Evolutionary conservation across 2,888 invertebrate genomes (phyloP).

Genomic region (Orthosia gracilis): DNA sequence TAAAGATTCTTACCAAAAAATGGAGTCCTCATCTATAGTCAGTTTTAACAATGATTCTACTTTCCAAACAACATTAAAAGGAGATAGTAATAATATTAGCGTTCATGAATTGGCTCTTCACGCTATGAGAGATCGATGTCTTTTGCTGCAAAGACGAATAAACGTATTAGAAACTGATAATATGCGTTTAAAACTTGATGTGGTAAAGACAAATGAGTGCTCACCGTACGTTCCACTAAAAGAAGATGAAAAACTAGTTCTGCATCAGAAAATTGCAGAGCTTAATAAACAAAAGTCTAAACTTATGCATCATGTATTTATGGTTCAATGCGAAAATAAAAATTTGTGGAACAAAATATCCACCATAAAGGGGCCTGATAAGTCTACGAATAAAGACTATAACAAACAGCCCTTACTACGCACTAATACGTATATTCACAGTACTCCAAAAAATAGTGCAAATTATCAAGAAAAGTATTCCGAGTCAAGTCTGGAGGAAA

Average conservation of each 20-base stretch:
- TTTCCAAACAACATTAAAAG: slow-evolving; percentile 85
- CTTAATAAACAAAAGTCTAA: slow-evolving; percentile 94
- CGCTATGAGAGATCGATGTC: slow-evolving; percentile 96
- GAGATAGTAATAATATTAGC: slow-evolving; percentile 87
- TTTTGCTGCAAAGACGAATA: slow-evolving; percentile 94
- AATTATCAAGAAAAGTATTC: slow-evolving; percentile 90
- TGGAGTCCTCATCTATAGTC: slow-evolving; percentile 88
- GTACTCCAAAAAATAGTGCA: slow-evolving; percentile 91
- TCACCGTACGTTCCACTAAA: slow-evolving; percentile 79
- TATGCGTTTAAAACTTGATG: slow-evolving; percentile 90
- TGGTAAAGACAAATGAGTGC: slow-evolving; percentile 77
- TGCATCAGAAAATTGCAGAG: slow-evolving; percentile 93
- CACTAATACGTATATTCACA: slow-evolving; percentile 93
- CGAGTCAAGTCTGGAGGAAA: slow-evolving; percentile 94
- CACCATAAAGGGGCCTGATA: slow-evolving; percentile 83
- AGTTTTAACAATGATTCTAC: slow-evolving; percentile 89
- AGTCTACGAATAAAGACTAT: slow-evolving; percentile 72
- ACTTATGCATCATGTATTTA: slow-evolving; percentile 94
- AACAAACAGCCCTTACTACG: slow-evolving; percentile 81
- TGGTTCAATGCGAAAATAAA: slow-evolving; percentile 96
- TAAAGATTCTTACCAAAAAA: slow-evolving; percentile 53
- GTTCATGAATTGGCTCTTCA: slow-evolving; percentile 95
- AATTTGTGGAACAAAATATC: slow-evolving; percentile 95
- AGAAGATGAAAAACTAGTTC: slow-evolving; percentile 86
- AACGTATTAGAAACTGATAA: slow-evolving; percentile 95